Evolutionary conservation across 2,888 invertebrate species (phyloP).

Genomic region (Trissolcus japonicus): DNA sequence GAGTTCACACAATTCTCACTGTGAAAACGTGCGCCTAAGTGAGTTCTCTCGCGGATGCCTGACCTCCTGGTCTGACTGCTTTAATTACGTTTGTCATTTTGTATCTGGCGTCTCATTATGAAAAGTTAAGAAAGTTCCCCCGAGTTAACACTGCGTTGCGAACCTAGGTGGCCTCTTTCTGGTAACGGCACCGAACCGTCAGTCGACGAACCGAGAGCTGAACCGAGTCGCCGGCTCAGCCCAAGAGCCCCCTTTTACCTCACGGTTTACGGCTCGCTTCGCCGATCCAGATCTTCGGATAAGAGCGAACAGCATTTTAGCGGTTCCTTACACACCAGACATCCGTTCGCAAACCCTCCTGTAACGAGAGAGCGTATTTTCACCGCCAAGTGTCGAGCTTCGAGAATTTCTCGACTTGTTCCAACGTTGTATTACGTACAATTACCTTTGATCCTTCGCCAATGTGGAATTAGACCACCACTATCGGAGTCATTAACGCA

Average conservation of each 20-base stretch:
- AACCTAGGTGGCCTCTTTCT: constrained; percentile 73
- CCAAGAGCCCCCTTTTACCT: constrained; percentile 66
- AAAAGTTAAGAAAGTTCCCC: constrained; percentile 66
- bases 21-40: constrained; percentile 54
- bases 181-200: constrained; percentile 71
- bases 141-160: constrained; percentile 65
- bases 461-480: constrained; percentile 22
- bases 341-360: constrained; percentile 72
- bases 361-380: constrained; percentile 62
- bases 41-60: constrained; percentile 60
- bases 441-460: constrained; percentile 38
- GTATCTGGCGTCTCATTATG: constrained; percentile 70
- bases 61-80: constrained; percentile 66
- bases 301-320: constrained; percentile 77
- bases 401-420: constrained; percentile 53
- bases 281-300: constrained; percentile 76
- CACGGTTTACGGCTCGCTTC: constrained; percentile 66
- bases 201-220: constrained; percentile 58
- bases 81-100: constrained; percentile 74
- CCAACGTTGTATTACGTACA: constrained; percentile 50
- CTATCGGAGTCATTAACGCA: background rate
- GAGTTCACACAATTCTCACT: constrained; percentile 60
- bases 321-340: constrained; percentile 77
- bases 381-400: constrained; percentile 63
- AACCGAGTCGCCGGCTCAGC: constrained; percentile 46